phyloP scores from a whole-genome alignment of 2,888 invertebrate genomes.

The Proisotoma minuta region DNA sequence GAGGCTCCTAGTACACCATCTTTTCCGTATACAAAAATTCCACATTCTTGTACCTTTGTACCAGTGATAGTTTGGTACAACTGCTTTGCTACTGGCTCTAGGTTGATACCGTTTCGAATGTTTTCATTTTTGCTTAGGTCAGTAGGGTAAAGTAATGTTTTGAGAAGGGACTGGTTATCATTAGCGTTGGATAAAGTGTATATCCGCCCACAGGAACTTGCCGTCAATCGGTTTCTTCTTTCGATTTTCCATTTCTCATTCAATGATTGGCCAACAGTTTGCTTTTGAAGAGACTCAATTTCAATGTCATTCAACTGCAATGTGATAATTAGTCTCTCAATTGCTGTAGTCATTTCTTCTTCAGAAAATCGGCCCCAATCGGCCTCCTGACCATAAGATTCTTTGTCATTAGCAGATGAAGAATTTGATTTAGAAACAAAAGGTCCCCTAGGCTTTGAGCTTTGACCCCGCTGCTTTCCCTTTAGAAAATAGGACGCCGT shows the following conservation, averaged over 20 bases:
- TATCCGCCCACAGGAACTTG: background rate
- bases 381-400: background rate
- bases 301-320: background rate
- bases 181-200: background rate
- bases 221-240: conserved; percentile 6
- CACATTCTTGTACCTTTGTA: conserved; percentile 19
- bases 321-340: background rate
- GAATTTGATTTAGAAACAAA: too few species aligned
- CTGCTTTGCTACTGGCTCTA: conserved; percentile 19
- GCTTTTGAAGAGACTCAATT: background rate
- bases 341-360: background rate
- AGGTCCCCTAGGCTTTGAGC: too few species aligned
- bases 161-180: conserved; percentile 43
- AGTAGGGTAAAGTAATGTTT: conserved; percentile 2
- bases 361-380: background rate
- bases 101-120: conserved; percentile 8
- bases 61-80: conserved; percentile 12
- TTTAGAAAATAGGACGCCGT: too few species aligned
- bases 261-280: conserved; percentile 1
- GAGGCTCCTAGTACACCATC: conserved; percentile 32
- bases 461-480: too few species aligned
- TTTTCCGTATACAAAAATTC: conserved; percentile 20
- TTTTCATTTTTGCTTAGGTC: conserved; percentile 9
- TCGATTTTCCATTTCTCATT: conserved; percentile 1
- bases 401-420: too few species aligned